These are phyloP conservation scores for Emmelina monodactyla DNA, from an alignment of 2,888 invertebrate species.

Conservation along the genomic window DNA sequence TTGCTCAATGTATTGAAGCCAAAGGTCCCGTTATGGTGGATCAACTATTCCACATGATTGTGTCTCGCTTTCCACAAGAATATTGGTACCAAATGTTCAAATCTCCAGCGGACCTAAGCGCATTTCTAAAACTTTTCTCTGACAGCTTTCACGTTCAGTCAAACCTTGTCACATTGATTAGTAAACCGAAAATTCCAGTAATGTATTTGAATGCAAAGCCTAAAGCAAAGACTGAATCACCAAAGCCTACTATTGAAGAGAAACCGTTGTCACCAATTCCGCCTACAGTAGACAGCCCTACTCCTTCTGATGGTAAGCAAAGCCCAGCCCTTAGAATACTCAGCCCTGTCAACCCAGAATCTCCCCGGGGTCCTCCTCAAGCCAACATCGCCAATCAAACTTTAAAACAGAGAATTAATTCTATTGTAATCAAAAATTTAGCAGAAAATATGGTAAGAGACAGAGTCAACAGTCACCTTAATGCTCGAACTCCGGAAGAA, in stretches of 20 bases:
- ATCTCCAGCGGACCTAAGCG: constrained; percentile 87
- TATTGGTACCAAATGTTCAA: constrained; percentile 89
- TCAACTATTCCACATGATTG: constrained; percentile 83
- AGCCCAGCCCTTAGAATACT: constrained; percentile 54
- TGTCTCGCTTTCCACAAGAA: constrained; percentile 77
- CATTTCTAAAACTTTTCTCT: constrained; percentile 92
- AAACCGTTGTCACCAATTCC: constrained; percentile 41
- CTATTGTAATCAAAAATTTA: constrained; percentile 85
- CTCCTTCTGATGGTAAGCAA: constrained; percentile 50
- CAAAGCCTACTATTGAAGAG: constrained; percentile 53
- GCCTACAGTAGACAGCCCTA: constrained; percentile 45
- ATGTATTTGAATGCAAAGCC: constrained; percentile 61
- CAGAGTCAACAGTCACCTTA: constrained; percentile 54
- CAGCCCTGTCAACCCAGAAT: constrained; percentile 46
- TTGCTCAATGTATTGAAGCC: constrained; percentile 81
- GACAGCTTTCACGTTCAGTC: constrained; percentile 93
- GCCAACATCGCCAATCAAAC: constrained; percentile 74
- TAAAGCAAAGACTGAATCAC: constrained; percentile 57
- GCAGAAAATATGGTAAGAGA: constrained; percentile 80
- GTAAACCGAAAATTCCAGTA: constrained; percentile 75
- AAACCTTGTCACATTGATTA: constrained; percentile 86
- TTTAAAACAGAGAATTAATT: constrained; percentile 88
- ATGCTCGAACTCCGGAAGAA: constrained; percentile 47
- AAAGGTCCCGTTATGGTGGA: constrained; percentile 87
- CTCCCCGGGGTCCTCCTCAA: constrained; percentile 52